Percentiles rank a stretch among this genome's conserved stretches.
Evolutionary conservation across 2,113 vertebrate species (phyloP).

Genomic region (Paracanthobrama guichenoti): DNA sequence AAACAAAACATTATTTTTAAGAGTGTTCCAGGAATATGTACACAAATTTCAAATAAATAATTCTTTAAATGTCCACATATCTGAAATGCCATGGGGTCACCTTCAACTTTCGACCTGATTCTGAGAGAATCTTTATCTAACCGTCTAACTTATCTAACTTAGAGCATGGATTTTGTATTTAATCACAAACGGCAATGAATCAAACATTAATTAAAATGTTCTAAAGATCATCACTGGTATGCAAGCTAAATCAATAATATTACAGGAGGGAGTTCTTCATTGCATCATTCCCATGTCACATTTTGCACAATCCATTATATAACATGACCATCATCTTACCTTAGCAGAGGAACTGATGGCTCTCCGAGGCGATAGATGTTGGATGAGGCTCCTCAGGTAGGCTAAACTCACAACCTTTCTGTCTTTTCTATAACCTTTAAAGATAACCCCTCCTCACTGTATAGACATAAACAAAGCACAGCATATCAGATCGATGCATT

Average conservation of each 20-base stretch:
- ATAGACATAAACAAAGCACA: constrained; percentile 48
- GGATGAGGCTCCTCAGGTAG: constrained; percentile 28
- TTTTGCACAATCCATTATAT: background rate
- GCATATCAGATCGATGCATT: constrained; percentile 24
- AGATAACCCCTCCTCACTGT: constrained; percentile 57
- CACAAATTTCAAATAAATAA: background rate
- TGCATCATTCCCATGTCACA: background rate
- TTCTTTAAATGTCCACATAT: background rate
- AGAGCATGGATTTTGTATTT: background rate
- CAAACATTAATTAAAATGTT: constrained; percentile 16
- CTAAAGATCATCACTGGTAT: background rate
- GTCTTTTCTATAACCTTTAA: constrained; percentile 57
- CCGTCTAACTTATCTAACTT: background rate
- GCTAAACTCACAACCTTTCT: constrained; percentile 27
- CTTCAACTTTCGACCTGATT: background rate
- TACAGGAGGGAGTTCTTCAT: background rate
- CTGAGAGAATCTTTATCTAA: background rate
- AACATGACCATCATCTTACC: constrained; percentile 19
- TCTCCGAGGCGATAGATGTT: constrained; percentile 24
- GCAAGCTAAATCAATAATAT: background rate
- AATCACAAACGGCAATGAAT: background rate
- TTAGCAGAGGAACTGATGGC: constrained; percentile 38
- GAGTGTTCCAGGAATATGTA: background rate
- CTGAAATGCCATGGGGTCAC: background rate
- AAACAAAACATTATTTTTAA: too few relatives aligned